Percentiles rank a stretch among this genome's conserved stretches.
These are phyloP conservation scores for Callinectes sapidus DNA, from an alignment of 2,888 invertebrate species.

Conservation along the genomic window DNA sequence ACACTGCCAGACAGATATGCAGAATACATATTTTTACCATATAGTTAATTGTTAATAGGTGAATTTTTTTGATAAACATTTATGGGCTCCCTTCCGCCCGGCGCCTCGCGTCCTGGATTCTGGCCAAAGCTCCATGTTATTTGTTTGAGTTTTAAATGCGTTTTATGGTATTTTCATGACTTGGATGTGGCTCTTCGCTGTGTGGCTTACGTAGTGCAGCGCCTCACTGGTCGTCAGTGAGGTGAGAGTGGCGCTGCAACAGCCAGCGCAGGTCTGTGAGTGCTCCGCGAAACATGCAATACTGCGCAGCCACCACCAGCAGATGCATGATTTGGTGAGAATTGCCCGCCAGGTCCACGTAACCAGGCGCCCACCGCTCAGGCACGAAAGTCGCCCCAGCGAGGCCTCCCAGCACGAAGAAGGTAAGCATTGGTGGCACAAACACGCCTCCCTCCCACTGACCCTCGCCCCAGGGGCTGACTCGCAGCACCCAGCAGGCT, in stretches of 20 bases:
- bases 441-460: background rate
- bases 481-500: background rate
- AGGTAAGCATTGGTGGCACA: background rate
- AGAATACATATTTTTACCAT: too few relatives aligned
- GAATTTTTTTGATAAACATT: background rate
- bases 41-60: too few relatives aligned
- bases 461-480: slow-evolving; percentile 25
- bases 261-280: slow-evolving; percentile 16
- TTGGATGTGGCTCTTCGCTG: background rate
- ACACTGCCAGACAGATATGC: too few relatives aligned
- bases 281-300: background rate
- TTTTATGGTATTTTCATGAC: background rate
- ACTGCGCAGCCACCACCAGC: slow-evolving; percentile 8
- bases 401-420: slow-evolving; percentile 4
- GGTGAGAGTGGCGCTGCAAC: background rate
- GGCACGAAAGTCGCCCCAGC: background rate
- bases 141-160: background rate
- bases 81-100: background rate
- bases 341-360: background rate
- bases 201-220: background rate
- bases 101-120: background rate
- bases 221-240: background rate
- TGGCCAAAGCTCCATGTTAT: background rate
- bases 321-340: slow-evolving; percentile 14
- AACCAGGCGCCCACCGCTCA: slow-evolving; percentile 4